Base-by-base conservation (phyloP, 2,797 vertebrate genomes). In the Crocidura indochinensis region DNA sequence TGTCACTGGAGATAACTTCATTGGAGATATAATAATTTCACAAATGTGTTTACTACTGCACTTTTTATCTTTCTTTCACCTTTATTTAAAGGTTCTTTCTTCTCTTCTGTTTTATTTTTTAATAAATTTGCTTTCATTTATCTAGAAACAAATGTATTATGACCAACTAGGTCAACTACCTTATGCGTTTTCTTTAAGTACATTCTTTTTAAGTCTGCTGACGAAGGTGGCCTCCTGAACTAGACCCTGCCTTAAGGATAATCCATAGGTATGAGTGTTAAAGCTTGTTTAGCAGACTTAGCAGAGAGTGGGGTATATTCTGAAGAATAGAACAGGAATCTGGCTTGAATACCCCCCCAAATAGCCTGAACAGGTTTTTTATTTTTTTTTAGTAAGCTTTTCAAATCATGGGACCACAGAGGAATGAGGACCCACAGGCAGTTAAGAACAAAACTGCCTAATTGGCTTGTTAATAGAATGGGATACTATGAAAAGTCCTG, bases 401-500 rank as follows among this genome's bases (percentile, higher is more conserved):
- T n/a, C 8, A 44, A 79, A 72, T 49, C 8, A 1, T n/a, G 11
- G 44, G 29, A 26, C 5, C 1, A 51, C 12, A 53, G 44, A 47
- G 5, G 22, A 46, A 0, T 47, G 19, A 29, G 1, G 10, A 19
- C 15, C 46, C 26, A 69, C 60, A 27, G 17, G 19, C 22, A 20
- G 56, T 60, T 19, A 60, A 60, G 56, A 60, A 20, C 4, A 44
- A 17, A 47, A 62, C 53, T 44, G 51, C 71, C 31, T 81, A 27
- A 69, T 31, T 47, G 74, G 27, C 12, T 44, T 29, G 31, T 62
- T 88, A 62, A 80, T 24, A 88, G 53, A 31, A 19, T 76, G 78
- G 6, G n/a, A 73, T 38, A 17, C 49, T 93, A 5, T 62, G 68
- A 76, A 93, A 87, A 89, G 27, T 62, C 84, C 29, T 87, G 90